phyloP scores from a whole-genome alignment of 2,888 invertebrate genomes.

The Invenusta paracnida region DNA sequence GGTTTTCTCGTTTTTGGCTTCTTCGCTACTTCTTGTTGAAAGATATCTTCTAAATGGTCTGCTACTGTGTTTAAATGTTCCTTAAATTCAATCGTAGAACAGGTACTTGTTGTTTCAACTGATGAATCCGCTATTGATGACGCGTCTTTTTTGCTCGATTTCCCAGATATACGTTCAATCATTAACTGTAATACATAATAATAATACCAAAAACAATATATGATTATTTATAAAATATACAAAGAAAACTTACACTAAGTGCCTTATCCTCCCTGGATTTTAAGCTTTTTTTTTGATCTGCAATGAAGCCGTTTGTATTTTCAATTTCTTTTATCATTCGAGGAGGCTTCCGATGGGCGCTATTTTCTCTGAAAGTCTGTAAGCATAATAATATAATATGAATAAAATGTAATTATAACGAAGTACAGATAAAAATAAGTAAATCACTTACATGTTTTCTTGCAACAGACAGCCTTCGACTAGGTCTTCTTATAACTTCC shows the following conservation, averaged over 20 bases:
- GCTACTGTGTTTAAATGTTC: too few species aligned
- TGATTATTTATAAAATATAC: neutral
- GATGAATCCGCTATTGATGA: neutral
- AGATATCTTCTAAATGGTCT: too few species aligned
- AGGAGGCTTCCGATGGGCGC: too few species aligned
- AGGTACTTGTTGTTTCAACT: neutral
- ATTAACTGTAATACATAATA: neutral
- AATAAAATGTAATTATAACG: neutral
- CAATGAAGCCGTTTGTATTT: neutral
- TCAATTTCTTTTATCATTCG: neutral
- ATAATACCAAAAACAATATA: neutral
- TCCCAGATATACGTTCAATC: neutral
- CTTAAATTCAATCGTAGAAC: slow-evolving; percentile 6
- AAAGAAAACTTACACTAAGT: neutral
- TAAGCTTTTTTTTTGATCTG: neutral
- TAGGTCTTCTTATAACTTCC: too few species aligned
- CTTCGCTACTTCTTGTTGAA: too few species aligned
- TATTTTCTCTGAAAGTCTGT: neutral
- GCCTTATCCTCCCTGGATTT: neutral
- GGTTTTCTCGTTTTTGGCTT: too few species aligned
- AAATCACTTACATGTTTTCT: neutral
- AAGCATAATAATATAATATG: neutral
- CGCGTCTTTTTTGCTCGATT: too few species aligned
- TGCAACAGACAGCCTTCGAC: too few species aligned
- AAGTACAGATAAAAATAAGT: neutral